Percentiles rank a stretch among this genome's conserved stretches.
phyloP scores from a whole-genome alignment of 2,113 vertebrate species.

The Reinhardtius hippoglossoides region DNA sequence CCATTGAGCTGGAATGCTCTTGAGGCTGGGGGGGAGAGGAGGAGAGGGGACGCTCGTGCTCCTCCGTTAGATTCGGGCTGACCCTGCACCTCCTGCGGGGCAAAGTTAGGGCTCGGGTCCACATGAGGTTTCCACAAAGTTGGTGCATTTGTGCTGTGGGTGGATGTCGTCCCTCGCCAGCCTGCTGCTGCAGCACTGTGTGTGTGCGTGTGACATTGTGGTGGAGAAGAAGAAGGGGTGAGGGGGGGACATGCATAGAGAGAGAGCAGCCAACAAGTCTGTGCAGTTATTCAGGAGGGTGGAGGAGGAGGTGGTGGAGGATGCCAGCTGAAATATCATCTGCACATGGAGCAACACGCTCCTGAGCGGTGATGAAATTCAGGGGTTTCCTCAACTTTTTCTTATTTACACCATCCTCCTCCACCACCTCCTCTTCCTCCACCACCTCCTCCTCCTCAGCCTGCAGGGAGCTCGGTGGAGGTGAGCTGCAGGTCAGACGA shows the following conservation, averaged over 20 bases:
- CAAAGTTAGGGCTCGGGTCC: slow-evolving; percentile 72
- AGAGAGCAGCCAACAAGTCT: slow-evolving; percentile 70
- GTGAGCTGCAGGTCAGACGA: slow-evolving; percentile 13
- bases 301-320: neutral
- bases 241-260: slow-evolving; percentile 8
- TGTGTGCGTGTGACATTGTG: slow-evolving; percentile 53
- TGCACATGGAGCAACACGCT: neutral
- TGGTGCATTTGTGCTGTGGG: slow-evolving; percentile 56
- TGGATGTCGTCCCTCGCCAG: slow-evolving; percentile 58
- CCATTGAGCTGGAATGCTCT: slow-evolving; percentile 76
- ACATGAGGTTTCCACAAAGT: slow-evolving; percentile 56
- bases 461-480: neutral
- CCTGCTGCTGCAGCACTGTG: slow-evolving; percentile 32
- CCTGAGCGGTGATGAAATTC: slow-evolving; percentile 5
- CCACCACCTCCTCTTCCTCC: neutral
- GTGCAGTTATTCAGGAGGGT: slow-evolving; percentile 15
- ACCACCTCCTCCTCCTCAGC: neutral
- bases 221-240: neutral
- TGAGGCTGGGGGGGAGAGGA: slow-evolving; percentile 14
- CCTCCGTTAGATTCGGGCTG: slow-evolving; percentile 62
- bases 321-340: neutral
- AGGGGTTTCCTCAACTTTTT: slow-evolving; percentile 34
- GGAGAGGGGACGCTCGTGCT: slow-evolving; percentile 28
- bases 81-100: slow-evolving; percentile 48
- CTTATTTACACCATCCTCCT: neutral